Base-by-base conservation (phyloP, 2,797 vertebrate species). In the Tenualosa thibaudeaui region DNA sequence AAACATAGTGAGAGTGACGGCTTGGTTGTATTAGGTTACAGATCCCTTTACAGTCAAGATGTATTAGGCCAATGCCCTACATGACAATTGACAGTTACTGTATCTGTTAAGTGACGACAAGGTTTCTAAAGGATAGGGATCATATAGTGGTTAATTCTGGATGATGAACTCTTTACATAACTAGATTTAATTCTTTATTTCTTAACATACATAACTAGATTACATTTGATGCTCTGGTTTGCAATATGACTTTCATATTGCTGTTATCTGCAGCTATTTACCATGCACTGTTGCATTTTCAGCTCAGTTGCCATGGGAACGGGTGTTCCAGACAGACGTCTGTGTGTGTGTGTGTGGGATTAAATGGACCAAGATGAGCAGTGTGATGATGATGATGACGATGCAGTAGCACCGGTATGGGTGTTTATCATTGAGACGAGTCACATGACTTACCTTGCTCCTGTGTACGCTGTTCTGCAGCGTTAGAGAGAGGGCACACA, bases 361-460 rank as follows among this genome's bases (percentile, higher is more conserved):
- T 12, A 71, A 37, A 15, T 71, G 12, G 31, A 13, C 13, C 26
- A 15, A 71, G 65, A 71, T 71, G 26, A 71, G 65, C 65, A 15
- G 65, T 13, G 13, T 71, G 13, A 71, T 71, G 24, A 68, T 31
- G 62, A 68, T 71, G 65, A 4, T 71, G 26, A 71, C 17, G 24
- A 31, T 31, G 65, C 15, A 37, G 26, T 12, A 37, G 4, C 26
- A 8, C 12, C 37, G 65, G 3, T 24, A 62, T 40, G 65, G 31
- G 65, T n/a, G 31, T 37, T 71, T 71, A 71, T 37, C 65, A 37
- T 15, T 71, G 10, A 15, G 13, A 37, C 26, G 1, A 17, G 65
- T 71, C 65, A 71, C 26, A 12, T 31, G 26, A 71, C 65, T 71
- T 71, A 71, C 65, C 65, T 71, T 71, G 65, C 65, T 71, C 65